Evolutionary conservation across 1,140 invertebrate species (phyloP).

Genomic region (Halesus radiatus): DNA sequence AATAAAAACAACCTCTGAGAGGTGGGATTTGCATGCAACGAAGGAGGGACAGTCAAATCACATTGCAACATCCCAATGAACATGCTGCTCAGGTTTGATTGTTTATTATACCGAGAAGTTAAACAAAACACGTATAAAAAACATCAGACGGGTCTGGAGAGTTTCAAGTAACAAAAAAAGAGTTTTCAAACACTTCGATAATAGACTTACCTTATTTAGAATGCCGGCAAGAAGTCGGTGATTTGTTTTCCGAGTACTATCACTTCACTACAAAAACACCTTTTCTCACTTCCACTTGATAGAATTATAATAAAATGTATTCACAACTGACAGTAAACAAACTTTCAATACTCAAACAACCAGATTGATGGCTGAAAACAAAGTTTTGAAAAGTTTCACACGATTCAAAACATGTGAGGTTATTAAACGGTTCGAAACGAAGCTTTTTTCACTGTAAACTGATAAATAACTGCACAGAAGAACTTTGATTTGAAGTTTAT

Average conservation of each 20-base stretch:
- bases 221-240: neutral
- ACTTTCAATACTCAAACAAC: slow-evolving; percentile 3
- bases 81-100: neutral
- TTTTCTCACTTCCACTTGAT: slow-evolving; percentile 6
- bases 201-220: neutral
- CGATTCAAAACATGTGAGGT: slow-evolving; percentile 14
- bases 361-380: neutral
- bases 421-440: slow-evolving; percentile 2
- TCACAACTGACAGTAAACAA: slow-evolving; percentile 1
- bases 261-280: slow-evolving; percentile 14
- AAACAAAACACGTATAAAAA: neutral
- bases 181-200: too few species aligned
- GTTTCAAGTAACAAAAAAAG: neutral
- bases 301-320: neutral
- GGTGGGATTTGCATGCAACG: neutral
- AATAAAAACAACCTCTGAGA: slow-evolving; percentile 1
- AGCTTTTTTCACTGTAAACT: slow-evolving; percentile 16
- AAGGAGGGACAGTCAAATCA: neutral
- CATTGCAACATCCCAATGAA: neutral
- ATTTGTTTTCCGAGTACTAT: slow-evolving; percentile 1
- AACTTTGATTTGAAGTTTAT: too few species aligned
- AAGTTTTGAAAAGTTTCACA: slow-evolving; percentile 23
- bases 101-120: too few species aligned
- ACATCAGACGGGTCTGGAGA: slow-evolving; percentile 10
- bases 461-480: neutral